phyloP scores from a whole-genome alignment of 2,888 invertebrate species.

The Eupeodes luniger region DNA sequence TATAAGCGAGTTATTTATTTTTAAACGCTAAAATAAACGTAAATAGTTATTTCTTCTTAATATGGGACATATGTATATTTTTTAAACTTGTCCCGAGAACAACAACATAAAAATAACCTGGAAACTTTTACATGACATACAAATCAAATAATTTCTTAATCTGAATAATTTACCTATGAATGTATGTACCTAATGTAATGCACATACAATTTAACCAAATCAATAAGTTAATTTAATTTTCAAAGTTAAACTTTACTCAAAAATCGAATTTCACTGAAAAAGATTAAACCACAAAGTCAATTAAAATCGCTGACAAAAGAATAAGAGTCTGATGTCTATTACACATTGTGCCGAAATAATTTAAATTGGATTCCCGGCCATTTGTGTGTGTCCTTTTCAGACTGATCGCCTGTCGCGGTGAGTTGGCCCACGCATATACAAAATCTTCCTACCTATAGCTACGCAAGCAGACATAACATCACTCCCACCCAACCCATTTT shows the following conservation, averaged over 20 bases:
- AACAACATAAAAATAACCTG: too few relatives aligned
- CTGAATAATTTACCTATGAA: too few relatives aligned
- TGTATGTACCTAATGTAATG: too few relatives aligned
- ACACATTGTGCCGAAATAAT: constrained; percentile 60
- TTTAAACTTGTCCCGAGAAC: too few relatives aligned
- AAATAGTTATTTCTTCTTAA: too few relatives aligned
- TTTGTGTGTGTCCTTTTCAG: constrained; percentile 66
- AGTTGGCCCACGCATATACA: constrained; percentile 23
- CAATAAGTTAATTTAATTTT: not conserved
- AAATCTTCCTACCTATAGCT: too few relatives aligned
- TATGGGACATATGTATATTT: too few relatives aligned
- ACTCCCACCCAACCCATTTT: not conserved
- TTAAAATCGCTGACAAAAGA: constrained; percentile 65
- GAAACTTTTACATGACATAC: too few relatives aligned
- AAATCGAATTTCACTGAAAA: constrained; percentile 49
- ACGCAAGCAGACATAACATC: constrained; percentile 31
- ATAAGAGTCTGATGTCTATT: constrained; percentile 35
- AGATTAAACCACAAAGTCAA: constrained; percentile 69
- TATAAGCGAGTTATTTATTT: too few relatives aligned
- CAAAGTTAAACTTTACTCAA: not conserved
- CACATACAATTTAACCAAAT: not conserved
- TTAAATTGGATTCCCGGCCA: constrained; percentile 73
- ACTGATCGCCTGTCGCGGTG: constrained; percentile 61
- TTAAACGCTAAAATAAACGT: too few relatives aligned
- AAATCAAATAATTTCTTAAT: too few relatives aligned